Evolutionary conservation across 1,140 invertebrate species (phyloP), one percentile per base, ranked within the genome.

Genomic region (Apis dorsata): DNA sequence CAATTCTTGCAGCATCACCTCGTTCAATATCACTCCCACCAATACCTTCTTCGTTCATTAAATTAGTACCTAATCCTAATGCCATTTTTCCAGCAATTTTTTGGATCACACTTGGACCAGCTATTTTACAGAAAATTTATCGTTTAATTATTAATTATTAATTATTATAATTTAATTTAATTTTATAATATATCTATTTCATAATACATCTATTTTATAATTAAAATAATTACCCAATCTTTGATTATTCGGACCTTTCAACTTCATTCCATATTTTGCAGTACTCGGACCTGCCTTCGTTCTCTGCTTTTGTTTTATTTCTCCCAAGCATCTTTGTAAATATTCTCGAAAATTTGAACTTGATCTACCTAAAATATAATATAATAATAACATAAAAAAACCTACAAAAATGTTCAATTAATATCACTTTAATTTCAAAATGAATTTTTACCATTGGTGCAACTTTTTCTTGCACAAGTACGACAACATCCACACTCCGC

Each of bases 401-500:
- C 34, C 34, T 70, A 19, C 9, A n/a, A 49, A 53, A 59, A 72
- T 19, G 17, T 68, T 55, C 2, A n/a, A n/a, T 21, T 13, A 34
- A 24, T 21, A 21, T 49, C 21, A 19, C 4, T 49, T 60, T 51
- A 19, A 60, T 59, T 60, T 62, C 19, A 15, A 0, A 53, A 60
- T 21, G 9, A 68, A 76, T 81, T 17, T 71, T 82, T 74, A 72
- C 92, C 94, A 83, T 95, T 94, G 75, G 96, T 95, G 84, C 95
- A 95, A 81, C 95, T 95, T 90, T 97, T 96, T 53, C 96, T 95
- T 1, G 97, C 97, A 93, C 98, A 99, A 24, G 97, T 95, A 71
- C 97, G 94, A 93, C 99, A 99, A 57, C 97, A 97, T 1, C 98
- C 98, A 93, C 99, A 99, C 86, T 97, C 96, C 2, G 96, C 95